Evolutionary conservation across 2,888 invertebrate genomes (phyloP).

Genomic region (Aspidapion aeneum): DNA sequence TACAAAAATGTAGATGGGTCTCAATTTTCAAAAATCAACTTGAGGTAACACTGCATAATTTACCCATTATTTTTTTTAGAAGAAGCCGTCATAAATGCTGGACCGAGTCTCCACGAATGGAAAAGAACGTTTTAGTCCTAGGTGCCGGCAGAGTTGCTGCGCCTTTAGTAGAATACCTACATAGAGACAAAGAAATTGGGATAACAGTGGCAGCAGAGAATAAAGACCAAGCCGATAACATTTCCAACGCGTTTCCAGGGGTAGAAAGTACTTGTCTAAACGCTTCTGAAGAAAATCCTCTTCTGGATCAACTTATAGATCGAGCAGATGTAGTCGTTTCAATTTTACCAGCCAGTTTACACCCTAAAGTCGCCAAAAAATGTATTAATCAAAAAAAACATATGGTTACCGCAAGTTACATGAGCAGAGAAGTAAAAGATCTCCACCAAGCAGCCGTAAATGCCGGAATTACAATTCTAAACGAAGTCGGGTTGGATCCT

Average conservation of each 20-base stretch:
- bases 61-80: slow-evolving; percentile 32
- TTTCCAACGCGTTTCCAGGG: slow-evolving; percentile 74
- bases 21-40: too few relatives aligned
- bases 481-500: slow-evolving; percentile 97
- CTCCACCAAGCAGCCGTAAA: slow-evolving; percentile 77
- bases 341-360: slow-evolving; percentile 86
- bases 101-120: slow-evolving; percentile 38
- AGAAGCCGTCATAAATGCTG: slow-evolving; percentile 43
- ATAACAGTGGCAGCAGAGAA: slow-evolving; percentile 67
- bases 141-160: slow-evolving; percentile 92
- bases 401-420: slow-evolving; percentile 96
- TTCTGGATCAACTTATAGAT: slow-evolving; percentile 67
- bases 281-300: slow-evolving; percentile 56
- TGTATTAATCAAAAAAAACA: slow-evolving; percentile 86
- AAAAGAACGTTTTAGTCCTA: slow-evolving; percentile 77
- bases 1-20: too few relatives aligned
- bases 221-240: slow-evolving; percentile 82
- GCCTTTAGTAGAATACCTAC: slow-evolving; percentile 92
- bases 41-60: too few relatives aligned
- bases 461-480: slow-evolving; percentile 89
- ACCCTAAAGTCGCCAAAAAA: slow-evolving; percentile 78
- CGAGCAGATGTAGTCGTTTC: slow-evolving; percentile 79
- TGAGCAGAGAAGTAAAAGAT: slow-evolving; percentile 73
- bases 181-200: slow-evolving; percentile 74
- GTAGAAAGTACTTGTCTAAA: slow-evolving; percentile 81